Conservation (phyloP, 1,140 invertebrate species). For the Diabrotica undecimpunctata region DNA sequence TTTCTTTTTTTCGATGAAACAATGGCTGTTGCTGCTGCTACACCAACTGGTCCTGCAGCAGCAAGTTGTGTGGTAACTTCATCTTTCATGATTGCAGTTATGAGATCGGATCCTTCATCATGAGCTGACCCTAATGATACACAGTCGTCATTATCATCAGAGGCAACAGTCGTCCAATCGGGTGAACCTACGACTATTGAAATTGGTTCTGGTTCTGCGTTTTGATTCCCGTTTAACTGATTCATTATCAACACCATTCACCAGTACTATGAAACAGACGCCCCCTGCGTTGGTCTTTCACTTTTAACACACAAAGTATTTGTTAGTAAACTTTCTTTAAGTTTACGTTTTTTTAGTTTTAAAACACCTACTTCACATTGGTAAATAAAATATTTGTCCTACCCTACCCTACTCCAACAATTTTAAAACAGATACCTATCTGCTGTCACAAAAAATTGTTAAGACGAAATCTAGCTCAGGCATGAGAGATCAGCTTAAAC, state of each 20-base stretch:
- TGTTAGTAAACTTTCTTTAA: conserved; percentile 38
- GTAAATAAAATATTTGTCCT: conserved; percentile 40
- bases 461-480: too few species aligned
- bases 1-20: conserved; percentile 94
- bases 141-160: conserved; percentile 74
- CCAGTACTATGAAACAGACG: conserved; percentile 35
- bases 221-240: conserved; percentile 57
- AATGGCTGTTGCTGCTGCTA: conserved; percentile 94
- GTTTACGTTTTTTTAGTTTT: conserved; percentile 27
- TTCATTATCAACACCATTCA: conserved; percentile 52
- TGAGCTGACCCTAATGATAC: conserved; percentile 68
- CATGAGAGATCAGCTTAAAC: too few species aligned
- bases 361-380: conserved; percentile 34
- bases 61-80: conserved; percentile 94
- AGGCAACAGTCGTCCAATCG: conserved; percentile 55
- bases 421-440: too few species aligned
- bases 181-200: conserved; percentile 47
- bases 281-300: conserved; percentile 66
- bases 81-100: conserved; percentile 78
- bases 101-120: conserved; percentile 70
- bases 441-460: too few species aligned
- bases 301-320: conserved; percentile 46
- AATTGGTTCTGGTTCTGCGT: conserved; percentile 50
- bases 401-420: too few species aligned
- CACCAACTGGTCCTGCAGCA: conserved; percentile 90